Evolutionary conservation across 2,888 invertebrate genomes (phyloP), one percentile per base, ranked within the genome.

Genomic region (Chymomyza procnemis): DNA sequence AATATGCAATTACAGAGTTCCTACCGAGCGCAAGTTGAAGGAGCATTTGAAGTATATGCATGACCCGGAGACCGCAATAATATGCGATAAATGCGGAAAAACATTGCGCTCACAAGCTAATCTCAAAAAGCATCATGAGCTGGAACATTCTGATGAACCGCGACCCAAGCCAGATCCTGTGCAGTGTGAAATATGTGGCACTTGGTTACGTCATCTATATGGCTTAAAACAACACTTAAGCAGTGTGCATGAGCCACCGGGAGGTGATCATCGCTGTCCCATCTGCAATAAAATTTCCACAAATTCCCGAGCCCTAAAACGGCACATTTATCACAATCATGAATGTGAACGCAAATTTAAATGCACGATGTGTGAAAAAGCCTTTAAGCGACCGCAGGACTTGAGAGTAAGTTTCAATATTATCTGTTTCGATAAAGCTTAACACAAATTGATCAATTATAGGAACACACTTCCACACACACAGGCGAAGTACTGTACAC

Each of bases 401-500:
- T 73, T 90, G 14, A 80, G 89, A 71, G 90, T 90, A 69, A 73
- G 74, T 56, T 8, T 1, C 4, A 16, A 8, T 41, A 14, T 26
- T 4, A 9, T 5, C 19, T 14, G 16, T 16, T 47, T 18, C 9
- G 12, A 12, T 12, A 52, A n/a, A n/a, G 5, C 1, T 47, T 41
- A 52, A 21, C 58, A 22, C 60, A 30, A 41, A 9, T 41, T 41
- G 34, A 41, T 9, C 6, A 9, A 34, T 61, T 62, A 4, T 57
- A 90, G 90, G 90, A 90, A 62, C 90, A 90, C 71, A 90, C 90
- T 26, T 90, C 90, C 8, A 88, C 89, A 2, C 90, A 90, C 66
- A 90, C 90, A 0, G 89, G 90, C 4, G 90, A 90, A 69, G 89
- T 89, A 6, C 73, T 90, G 4, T 90, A 90, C 67, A 90, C 88